phyloP scores from a whole-genome alignment of 2,888 invertebrate genomes.

The Thalpophila matura region DNA sequence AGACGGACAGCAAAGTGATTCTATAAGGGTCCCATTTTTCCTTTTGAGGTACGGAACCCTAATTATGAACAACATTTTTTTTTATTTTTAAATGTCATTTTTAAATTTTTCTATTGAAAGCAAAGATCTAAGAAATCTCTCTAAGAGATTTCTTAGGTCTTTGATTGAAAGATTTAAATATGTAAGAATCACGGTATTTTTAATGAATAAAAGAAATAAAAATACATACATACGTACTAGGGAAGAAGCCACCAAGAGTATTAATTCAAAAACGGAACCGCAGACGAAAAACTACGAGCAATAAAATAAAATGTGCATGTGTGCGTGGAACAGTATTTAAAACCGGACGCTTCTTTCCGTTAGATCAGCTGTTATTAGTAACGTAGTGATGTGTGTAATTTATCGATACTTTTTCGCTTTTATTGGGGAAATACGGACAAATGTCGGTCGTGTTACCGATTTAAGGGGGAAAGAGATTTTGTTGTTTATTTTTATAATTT shows the following conservation, averaged over 20 bases:
- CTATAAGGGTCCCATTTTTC: too few relatives aligned
- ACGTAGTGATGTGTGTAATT: conserved; percentile 49
- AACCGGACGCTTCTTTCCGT: conserved; percentile 63
- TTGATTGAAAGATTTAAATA: too few relatives aligned
- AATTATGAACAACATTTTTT: too few relatives aligned
- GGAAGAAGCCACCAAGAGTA: not conserved
- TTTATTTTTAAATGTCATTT: too few relatives aligned
- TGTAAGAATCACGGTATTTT: too few relatives aligned
- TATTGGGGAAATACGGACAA: conserved; percentile 7
- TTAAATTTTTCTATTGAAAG: too few relatives aligned
- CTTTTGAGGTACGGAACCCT: too few relatives aligned
- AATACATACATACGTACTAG: conserved; percentile 35
- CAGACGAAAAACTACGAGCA: conserved; percentile 30
- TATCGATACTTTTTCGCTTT: conserved; percentile 54
- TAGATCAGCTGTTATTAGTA: conserved; percentile 62
- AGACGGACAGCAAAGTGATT: too few relatives aligned
- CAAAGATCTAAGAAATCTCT: too few relatives aligned
- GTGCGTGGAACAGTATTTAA: conserved; percentile 42
- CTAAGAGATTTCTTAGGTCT: too few relatives aligned
- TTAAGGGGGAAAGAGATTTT: not conserved
- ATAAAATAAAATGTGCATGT: conserved; percentile 39
- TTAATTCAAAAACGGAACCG: conserved; percentile 23
- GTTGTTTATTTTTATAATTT: not conserved
- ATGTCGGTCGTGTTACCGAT: conserved; percentile 6
- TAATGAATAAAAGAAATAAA: too few relatives aligned